Evolutionary conservation across 92 coral and sea anemone genomes (phyloP), one percentile per base, ranked within the genome.

Genomic region (Plumapathes pennacea): DNA sequence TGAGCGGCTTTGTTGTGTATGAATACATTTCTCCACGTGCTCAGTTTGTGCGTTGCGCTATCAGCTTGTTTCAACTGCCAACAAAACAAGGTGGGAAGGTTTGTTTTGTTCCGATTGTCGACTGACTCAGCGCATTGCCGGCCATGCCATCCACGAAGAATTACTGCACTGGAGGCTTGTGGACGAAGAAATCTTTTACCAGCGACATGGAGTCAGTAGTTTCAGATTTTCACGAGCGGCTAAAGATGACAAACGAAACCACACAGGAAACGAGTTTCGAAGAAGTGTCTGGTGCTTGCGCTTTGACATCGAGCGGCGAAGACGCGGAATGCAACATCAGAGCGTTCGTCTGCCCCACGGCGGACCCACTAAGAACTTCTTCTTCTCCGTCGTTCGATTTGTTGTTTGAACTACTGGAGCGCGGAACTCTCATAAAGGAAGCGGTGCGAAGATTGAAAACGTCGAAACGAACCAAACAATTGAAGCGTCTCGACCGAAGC

Each of bases 221-320:
- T 60, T 57, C 78, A 34, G 89, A 87, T 43, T 77, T 87, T 57
- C 89, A 89, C 48, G 95, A 87, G 66, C 84, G 79, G 24, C 85
- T 87, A 15, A 69, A 87, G 50, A 85, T 87, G 23, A 74, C 52
- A 50, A 87, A 77, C 38, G 88, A 80, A 4, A 36, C 72, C 22
- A 51, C 57, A 40, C 58, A 47, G 12, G 69, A 46, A 23, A 62
- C 38, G 34, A 46, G 3, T 20, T 62, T 20, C 55, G 43, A 42
- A 11, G 54, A 42, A 39, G 31, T 65, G 13, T 66, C 54, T 15
- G 53, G 44, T 40, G 56, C 40, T 13, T 34, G 25, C 29, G 73
- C 53, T 39, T 43, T 62, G 11, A 11, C 54, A 23, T 36, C 47
- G 57, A 77, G 69, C 56, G 56, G 51, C 20, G 33, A 68, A 32